These are phyloP conservation scores for Takifugu ocellatus DNA, from an alignment of 2,797 vertebrate genomes.

Conservation along the genomic window DNA sequence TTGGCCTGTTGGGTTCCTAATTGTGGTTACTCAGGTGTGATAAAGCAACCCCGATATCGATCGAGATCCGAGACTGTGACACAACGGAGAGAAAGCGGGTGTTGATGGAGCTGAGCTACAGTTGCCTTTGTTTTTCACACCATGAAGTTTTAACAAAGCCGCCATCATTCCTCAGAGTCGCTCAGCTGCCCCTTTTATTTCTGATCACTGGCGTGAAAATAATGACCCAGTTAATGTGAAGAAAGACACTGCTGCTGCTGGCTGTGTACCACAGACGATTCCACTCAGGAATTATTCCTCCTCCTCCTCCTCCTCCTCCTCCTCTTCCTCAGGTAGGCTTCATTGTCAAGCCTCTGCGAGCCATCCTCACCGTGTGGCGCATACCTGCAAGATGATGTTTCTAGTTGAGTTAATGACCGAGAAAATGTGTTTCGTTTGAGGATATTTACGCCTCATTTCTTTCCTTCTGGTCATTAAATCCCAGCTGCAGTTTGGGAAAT, in stretches of 20 bases:
- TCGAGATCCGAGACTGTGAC: neutral
- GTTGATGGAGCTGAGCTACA: neutral
- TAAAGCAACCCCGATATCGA: neutral
- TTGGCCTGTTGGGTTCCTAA: no score
- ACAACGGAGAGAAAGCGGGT: neutral
- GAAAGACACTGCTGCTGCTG: neutral
- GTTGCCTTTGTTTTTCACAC: constrained; percentile 15
- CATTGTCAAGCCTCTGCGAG: no score
- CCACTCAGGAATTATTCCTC: neutral
- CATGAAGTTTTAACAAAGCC: constrained; percentile 6
- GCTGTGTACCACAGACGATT: neutral
- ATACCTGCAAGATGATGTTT: constrained; percentile 2
- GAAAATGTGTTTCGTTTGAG: neutral
- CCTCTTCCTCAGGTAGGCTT: no score
- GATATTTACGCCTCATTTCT: neutral
- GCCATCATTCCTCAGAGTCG: neutral
- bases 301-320: neutral
- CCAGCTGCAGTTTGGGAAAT: no score
- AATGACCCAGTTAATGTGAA: neutral
- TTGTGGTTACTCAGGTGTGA: neutral
- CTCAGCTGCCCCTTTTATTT: constrained; percentile 8
- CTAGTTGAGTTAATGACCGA: neutral
- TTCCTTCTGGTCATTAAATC: neutral
- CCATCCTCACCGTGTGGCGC: neutral
- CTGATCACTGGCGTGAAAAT: constrained; percentile 7